Conservation (phyloP, 2,888 invertebrate genomes). For the Xanthorhoe spadicearia region DNA sequence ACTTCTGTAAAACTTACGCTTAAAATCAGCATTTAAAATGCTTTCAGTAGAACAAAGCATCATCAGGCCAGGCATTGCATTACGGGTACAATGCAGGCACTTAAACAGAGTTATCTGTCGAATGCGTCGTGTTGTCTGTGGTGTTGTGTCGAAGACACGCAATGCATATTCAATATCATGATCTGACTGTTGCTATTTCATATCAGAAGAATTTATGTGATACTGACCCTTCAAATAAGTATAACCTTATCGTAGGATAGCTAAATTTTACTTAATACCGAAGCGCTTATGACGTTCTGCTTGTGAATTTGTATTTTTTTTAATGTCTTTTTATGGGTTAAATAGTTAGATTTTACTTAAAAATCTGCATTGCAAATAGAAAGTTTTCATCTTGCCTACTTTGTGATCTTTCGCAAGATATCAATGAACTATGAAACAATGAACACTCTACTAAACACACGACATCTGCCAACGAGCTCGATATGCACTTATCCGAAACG, state of each 20-base stretch:
- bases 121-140: constrained; percentile 41
- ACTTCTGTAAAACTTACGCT: too few relatives aligned
- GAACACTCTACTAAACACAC: constrained; percentile 12
- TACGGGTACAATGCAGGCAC: constrained; percentile 40
- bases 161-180: constrained; percentile 52
- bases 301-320: too few relatives aligned
- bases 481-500: constrained; percentile 33
- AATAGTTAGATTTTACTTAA: too few relatives aligned
- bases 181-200: constrained; percentile 32
- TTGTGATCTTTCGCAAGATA: too few relatives aligned
- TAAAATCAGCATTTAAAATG: not conserved
- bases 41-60: constrained; percentile 21
- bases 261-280: too few relatives aligned
- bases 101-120: constrained; percentile 38
- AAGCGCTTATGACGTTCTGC: too few relatives aligned
- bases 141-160: constrained; percentile 47
- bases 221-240: too few relatives aligned
- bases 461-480: constrained; percentile 25
- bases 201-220: not conserved
- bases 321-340: too few relatives aligned
- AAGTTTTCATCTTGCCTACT: too few relatives aligned
- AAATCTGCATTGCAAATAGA: too few relatives aligned
- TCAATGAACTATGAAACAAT: not conserved
- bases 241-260: too few relatives aligned
- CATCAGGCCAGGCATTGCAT: constrained; percentile 33